Base-by-base conservation (phyloP, 2,113 vertebrate species). In the Diglossa brunneiventris region DNA sequence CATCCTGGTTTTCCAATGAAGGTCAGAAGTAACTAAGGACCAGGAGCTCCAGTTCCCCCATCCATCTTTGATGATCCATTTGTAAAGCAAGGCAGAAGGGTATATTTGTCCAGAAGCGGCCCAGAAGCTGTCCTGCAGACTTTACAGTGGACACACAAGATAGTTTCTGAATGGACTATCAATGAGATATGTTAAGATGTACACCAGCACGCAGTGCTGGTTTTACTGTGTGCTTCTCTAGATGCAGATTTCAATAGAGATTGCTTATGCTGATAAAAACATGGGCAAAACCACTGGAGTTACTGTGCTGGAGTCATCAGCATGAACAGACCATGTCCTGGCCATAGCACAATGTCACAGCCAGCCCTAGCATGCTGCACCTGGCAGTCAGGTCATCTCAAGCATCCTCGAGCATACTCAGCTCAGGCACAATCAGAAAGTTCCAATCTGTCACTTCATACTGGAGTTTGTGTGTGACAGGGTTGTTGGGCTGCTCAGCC, bases 311-410 rank as follows among this genome's bases (percentile, higher is more conserved):
- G 42, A 67, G 52, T 26, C 47, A 39, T 44, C 2, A 19, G 35
- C 4, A 6, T 46, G 35, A 74, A 30, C 1, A 3, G 56, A 33
- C 41, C 11, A 1, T 21, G 28, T 78, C 35, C 44, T 64, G 75
- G 66, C 49, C 20, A 35, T 7, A 50, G 55, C 2, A 1, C 5
- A 1, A 50, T 8, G 8, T 18, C 5, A 1, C 1, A 9, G 66
- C 33, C 66, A 78, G 41, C 26, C 22, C 1, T 0, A 12, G 19
- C 3, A 1, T 18, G 55, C 81, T 82, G 52, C 15, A 9, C 41
- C 37, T 41, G 49, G 28, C 62, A 72, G 42, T 26, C 67, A 70
- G 66, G 41, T 42, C 61, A 69, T 26, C 46, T 66, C 5, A 1
- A 81, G 30, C 30, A 15, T 21, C 63, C 58, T 72, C 2, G 0